Conservation (phyloP, 2,113 vertebrate species). For the Lophius piscatorius region DNA sequence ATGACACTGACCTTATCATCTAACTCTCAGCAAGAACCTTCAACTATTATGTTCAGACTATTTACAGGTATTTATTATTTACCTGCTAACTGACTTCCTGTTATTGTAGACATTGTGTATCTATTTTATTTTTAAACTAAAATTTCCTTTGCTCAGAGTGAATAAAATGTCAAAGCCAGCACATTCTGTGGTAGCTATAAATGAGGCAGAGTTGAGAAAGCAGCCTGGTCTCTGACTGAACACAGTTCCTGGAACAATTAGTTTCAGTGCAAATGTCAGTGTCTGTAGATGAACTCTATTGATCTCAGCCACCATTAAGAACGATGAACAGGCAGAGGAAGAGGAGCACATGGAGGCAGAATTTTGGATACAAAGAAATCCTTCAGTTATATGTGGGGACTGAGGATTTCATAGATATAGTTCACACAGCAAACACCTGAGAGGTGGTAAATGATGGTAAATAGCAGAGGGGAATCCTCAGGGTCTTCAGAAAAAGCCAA, state of each 20-base stretch:
- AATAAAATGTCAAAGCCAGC: slow-evolving; percentile 32
- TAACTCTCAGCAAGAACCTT: too few species aligned
- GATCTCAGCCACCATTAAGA: slow-evolving; percentile 67
- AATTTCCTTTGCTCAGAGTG: slow-evolving; percentile 29
- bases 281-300: slow-evolving; percentile 67
- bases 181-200: slow-evolving; percentile 29
- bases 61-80: background rate
- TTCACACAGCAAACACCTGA: too few species aligned
- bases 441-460: too few species aligned
- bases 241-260: slow-evolving; percentile 70
- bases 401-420: too few species aligned
- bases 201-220: slow-evolving; percentile 47
- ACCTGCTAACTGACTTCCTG: too few species aligned
- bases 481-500: too few species aligned
- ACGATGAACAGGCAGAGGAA: slow-evolving; percentile 28
- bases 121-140: slow-evolving; percentile 16
- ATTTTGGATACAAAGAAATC: background rate
- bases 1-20: too few species aligned
- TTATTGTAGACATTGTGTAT: background rate
- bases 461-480: too few species aligned
- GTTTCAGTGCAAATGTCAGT: slow-evolving; percentile 68
- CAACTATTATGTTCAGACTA: background rate
- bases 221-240: slow-evolving; percentile 20
- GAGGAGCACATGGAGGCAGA: slow-evolving; percentile 24
- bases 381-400: slow-evolving; percentile 44